Conservation (phyloP, 2,888 invertebrate genomes). For the Nudaria mundana region DNA sequence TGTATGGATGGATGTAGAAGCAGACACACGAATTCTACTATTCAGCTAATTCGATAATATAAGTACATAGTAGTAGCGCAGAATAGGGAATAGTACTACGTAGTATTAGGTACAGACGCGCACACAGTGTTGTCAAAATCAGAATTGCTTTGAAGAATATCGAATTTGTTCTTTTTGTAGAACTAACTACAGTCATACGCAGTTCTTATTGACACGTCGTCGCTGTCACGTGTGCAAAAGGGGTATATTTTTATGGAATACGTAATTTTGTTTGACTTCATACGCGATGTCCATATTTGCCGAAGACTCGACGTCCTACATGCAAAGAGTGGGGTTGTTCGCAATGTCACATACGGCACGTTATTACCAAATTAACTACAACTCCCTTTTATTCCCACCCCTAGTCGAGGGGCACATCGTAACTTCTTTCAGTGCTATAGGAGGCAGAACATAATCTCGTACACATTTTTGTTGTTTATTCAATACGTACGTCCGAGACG, state of each 20-base stretch:
- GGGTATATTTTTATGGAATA: constrained; percentile 81
- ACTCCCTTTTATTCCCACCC: background rate
- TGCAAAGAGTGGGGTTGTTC: constrained; percentile 62
- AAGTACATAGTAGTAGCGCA: too few relatives aligned
- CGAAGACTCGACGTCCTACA: constrained; percentile 76
- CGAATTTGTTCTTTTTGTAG: constrained; percentile 20
- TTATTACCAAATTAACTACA: background rate
- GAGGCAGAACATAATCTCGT: too few relatives aligned
- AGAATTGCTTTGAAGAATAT: background rate
- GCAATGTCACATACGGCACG: constrained; percentile 36
- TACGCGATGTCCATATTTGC: constrained; percentile 79
- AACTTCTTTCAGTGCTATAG: too few relatives aligned
- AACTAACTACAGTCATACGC: constrained; percentile 36
- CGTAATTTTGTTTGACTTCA: constrained; percentile 81
- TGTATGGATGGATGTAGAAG: too few relatives aligned
- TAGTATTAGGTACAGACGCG: too few relatives aligned
- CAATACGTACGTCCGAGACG: too few relatives aligned
- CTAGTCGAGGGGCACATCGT: too few relatives aligned
- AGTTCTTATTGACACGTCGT: constrained; percentile 40
- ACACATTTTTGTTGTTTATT: too few relatives aligned
- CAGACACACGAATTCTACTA: too few relatives aligned
- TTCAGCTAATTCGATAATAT: too few relatives aligned
- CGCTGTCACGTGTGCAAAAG: constrained; percentile 70
- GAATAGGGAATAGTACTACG: too few relatives aligned
- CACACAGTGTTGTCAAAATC: background rate